Percentiles rank a stretch among this genome's conserved stretches.
These are phyloP conservation scores for Creontiades dilutus DNA, from an alignment of 2,888 invertebrate species.

Conservation along the genomic window DNA sequence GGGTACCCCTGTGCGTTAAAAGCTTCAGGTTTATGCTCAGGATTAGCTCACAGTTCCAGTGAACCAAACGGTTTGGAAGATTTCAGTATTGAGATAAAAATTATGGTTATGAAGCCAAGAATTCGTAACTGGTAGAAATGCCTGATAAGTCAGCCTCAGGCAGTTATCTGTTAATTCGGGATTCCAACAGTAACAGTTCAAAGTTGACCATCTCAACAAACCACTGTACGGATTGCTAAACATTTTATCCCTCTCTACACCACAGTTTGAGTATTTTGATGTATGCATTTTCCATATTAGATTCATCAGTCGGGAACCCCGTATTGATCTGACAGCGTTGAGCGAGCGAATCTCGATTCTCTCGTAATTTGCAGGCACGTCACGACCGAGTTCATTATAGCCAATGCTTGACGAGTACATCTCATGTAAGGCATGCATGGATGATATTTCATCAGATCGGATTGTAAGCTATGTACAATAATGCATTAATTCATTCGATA, in stretches of 20 bases:
- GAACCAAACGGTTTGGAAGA: too few species aligned
- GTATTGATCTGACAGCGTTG: neutral
- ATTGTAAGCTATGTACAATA: too few species aligned
- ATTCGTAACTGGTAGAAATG: neutral
- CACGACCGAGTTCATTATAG: conserved; percentile 8
- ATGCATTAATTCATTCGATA: too few species aligned
- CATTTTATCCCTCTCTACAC: neutral
- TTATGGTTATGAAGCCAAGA: neutral
- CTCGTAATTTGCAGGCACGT: neutral
- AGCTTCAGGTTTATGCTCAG: too few species aligned
- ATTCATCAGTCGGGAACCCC: conserved; percentile 1
- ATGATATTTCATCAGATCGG: too few species aligned
- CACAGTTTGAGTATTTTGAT: neutral
- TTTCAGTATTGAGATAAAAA: too few species aligned
- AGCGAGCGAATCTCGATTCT: neutral
- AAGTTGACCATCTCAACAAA: neutral
- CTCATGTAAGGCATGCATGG: too few species aligned
- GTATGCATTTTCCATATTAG: neutral
- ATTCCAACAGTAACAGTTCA: neutral
- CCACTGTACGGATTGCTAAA: neutral
- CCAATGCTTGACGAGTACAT: too few species aligned
- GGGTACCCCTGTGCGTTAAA: too few species aligned
- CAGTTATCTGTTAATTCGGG: neutral
- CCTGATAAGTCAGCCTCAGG: neutral
- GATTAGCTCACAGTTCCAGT: too few species aligned